phyloP scores from a whole-genome alignment of 2,888 invertebrate genomes.

The Cacoxenus indagator region DNA sequence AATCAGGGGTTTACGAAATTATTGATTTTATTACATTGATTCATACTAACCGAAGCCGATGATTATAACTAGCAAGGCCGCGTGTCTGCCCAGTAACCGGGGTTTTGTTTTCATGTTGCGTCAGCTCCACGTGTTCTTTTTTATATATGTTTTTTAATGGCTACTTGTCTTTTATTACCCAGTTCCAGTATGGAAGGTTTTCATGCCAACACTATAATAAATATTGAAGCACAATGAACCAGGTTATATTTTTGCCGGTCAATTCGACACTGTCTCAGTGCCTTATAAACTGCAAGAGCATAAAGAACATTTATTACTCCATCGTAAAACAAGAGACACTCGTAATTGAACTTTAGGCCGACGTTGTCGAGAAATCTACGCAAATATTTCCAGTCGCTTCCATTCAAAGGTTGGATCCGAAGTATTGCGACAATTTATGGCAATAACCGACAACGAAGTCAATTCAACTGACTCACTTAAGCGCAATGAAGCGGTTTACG shows the following conservation, averaged over 20 bases:
- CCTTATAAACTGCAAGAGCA: neutral
- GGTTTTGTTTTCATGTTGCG: neutral
- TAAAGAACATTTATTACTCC: neutral
- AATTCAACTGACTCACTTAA: slow-evolving; percentile 4
- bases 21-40: too few species aligned
- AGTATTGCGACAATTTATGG: neutral
- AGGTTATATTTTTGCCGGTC: neutral
- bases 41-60: too few species aligned
- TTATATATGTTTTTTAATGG: neutral
- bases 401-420: neutral
- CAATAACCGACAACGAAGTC: neutral
- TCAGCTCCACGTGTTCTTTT: too few species aligned
- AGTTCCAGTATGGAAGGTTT: neutral
- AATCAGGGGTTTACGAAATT: too few species aligned
- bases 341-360: neutral
- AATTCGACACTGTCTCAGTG: neutral
- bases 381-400: neutral
- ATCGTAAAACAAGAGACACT: neutral
- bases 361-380: neutral
- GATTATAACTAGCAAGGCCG: too few species aligned
- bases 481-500: neutral
- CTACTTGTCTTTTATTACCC: neutral
- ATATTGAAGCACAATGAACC: neutral
- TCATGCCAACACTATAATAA: neutral
- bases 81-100: neutral